Base-by-base conservation (phyloP, 2,797 vertebrate species). In the Coreius guichenoti region DNA sequence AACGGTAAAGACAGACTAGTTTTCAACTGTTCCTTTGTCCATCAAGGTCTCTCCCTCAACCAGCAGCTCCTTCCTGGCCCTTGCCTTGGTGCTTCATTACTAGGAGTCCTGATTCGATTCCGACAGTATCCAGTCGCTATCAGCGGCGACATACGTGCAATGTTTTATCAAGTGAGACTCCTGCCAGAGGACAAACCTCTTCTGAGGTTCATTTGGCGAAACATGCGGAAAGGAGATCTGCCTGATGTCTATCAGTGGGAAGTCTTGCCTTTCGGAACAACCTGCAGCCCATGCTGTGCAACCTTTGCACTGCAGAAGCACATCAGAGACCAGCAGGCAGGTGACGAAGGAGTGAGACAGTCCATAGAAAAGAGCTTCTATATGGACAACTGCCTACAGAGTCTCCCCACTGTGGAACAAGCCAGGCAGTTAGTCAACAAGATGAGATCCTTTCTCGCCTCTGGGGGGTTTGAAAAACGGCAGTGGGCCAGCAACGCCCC, bases 381-480 rank as follows among this genome's bases (percentile, higher is more conserved):
- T n/a, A 43, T 88, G 4, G 81, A 84, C 11, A 88, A 84, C 43
- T 81, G n/a, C 4, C 75, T 80, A 12, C 83, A 73, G 69, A 87
- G 51, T 19, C 26, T 74, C 9, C 58, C 68, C 17, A 45, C 69
- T 19, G 9, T 33, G 54, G 58, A 49, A 0, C 23, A 65, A n/a
- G 45, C 81, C 6, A 78, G 36, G 23, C 17, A 8, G 23, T 29
- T 81, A 9, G 43, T 85, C 4, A 36, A n/a, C n/a, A n/a, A n/a
- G n/a, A n/a, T n/a, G n/a, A n/a, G n/a, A n/a, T n/a, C n/a, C n/a
- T n/a, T n/a, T n/a, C n/a, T n/a, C n/a, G n/a, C n/a, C n/a, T n/a
- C n/a, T n/a, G n/a, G n/a, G n/a, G n/a, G n/a, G n/a, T n/a, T n/a
- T n/a, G 69, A 87, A 67, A 82, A 82, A 17, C 7, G 61, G 13